Evolutionary conservation across 2,113 vertebrate genomes (phyloP).

Genomic region (Theristicus caerulescens): DNA sequence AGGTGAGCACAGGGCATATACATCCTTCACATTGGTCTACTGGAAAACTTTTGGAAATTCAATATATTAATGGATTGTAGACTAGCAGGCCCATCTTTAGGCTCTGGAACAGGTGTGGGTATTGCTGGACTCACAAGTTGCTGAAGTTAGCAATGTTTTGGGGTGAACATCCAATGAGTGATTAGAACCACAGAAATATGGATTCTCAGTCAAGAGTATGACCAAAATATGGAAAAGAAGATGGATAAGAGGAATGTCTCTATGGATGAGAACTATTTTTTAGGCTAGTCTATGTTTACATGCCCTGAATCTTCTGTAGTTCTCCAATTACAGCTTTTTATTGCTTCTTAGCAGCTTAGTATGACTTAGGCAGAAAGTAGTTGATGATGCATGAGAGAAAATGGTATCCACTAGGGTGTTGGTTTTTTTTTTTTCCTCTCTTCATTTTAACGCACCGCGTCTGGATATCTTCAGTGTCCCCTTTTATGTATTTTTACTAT

Average conservation of each 20-base stretch:
- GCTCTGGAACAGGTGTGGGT: neutral
- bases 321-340: conserved; percentile 20
- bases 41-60: neutral
- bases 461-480: conserved; percentile 11
- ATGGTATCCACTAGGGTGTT: neutral
- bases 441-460: neutral
- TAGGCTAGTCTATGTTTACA: neutral
- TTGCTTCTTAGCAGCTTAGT: neutral
- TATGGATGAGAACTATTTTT: neutral
- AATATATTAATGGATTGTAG: neutral
- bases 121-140: neutral
- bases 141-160: neutral
- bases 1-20: neutral
- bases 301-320: neutral
- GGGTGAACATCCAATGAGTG: neutral
- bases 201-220: neutral
- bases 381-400: conserved; percentile 34
- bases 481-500: conserved; percentile 58
- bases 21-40: neutral
- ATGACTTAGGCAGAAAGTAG: neutral
- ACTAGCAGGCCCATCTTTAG: neutral
- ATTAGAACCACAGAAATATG: neutral
- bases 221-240: neutral
- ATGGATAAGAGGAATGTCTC: neutral
- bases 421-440: neutral